These are phyloP conservation scores for Brachionus rubens DNA, from an alignment of 1,140 invertebrate species.

Conservation along the genomic window DNA sequence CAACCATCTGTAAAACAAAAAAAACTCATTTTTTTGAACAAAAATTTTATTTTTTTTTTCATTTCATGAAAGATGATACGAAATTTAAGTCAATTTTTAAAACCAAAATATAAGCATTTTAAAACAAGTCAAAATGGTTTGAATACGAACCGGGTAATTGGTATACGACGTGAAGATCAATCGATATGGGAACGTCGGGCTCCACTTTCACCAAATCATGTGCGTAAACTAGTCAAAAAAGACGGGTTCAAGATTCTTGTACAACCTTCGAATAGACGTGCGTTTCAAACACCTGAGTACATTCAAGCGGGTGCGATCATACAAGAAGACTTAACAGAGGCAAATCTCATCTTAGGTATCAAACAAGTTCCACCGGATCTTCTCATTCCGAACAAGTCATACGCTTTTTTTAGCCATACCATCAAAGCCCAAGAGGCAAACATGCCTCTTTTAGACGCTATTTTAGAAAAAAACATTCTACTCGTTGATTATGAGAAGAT, in stretches of 20 bases:
- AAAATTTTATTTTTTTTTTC: no score
- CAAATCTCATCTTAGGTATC: slow-evolving; percentile 90
- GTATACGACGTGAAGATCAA: slow-evolving; percentile 77
- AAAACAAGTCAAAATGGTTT: neutral
- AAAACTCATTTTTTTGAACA: no score
- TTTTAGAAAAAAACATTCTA: slow-evolving; percentile 91
- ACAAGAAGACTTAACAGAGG: slow-evolving; percentile 93
- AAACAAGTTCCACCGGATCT: slow-evolving; percentile 93
- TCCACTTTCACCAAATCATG: slow-evolving; percentile 85
- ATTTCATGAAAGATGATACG: neutral
- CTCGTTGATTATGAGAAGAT: slow-evolving; percentile 96
- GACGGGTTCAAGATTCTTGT: slow-evolving; percentile 87
- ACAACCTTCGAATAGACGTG: slow-evolving; percentile 91
- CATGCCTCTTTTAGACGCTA: slow-evolving; percentile 92
- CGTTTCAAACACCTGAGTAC: slow-evolving; percentile 90
- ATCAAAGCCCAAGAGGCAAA: slow-evolving; percentile 98
- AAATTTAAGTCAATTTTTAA: slow-evolving; percentile 15
- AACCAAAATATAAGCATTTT: neutral
- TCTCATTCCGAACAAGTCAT: slow-evolving; percentile 89
- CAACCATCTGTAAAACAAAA: neutral
- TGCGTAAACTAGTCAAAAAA: slow-evolving; percentile 73
- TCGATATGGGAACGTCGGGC: slow-evolving; percentile 96
- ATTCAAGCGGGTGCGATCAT: slow-evolving; percentile 80
- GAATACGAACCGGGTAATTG: slow-evolving; percentile 51
- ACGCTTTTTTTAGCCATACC: slow-evolving; percentile 97